A percentile compares a stretch with the other conserved stretches of the same genome.
Evolutionary conservation across 2,797 vertebrate species (phyloP).

Genomic region (Heterohyrax brucei): DNA sequence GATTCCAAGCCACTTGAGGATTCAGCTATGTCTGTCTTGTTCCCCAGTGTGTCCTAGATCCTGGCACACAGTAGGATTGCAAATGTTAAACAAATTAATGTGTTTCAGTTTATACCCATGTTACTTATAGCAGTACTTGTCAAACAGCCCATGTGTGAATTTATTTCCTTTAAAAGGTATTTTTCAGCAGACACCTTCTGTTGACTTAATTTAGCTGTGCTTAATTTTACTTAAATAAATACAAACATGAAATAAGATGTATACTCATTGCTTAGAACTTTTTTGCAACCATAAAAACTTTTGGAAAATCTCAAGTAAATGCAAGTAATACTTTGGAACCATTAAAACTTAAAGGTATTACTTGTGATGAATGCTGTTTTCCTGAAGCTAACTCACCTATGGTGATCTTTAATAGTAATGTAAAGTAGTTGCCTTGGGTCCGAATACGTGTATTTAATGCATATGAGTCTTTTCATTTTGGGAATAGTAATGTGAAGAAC

Average conservation of each 20-base stretch:
- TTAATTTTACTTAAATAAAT: conserved; percentile 11
- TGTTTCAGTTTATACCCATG: background rate
- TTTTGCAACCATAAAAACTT: conserved; percentile 10
- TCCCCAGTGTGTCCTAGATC: background rate
- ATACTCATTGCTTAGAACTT: background rate
- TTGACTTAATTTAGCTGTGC: conserved; percentile 4
- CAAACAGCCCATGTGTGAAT: background rate
- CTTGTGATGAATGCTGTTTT: background rate
- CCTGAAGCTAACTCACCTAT: background rate
- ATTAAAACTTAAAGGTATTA: conserved; percentile 29
- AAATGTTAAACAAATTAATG: conserved; percentile 7
- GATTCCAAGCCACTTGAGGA: background rate
- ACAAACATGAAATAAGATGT: background rate
- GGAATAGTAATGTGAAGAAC: background rate
- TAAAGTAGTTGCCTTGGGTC: conserved; percentile 18
- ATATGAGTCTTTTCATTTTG: conserved; percentile 26
- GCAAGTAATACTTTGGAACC: background rate
- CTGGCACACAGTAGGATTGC: background rate
- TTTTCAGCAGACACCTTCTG: background rate
- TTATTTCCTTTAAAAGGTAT: conserved; percentile 23
- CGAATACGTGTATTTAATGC: conserved; percentile 16
- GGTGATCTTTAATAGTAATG: background rate
- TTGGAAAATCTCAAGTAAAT: conserved; percentile 54
- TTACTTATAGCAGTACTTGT: background rate
- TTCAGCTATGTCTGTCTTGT: background rate